Base-by-base conservation (phyloP, 2,888 invertebrate species). In the Pristionchus japonicus region DNA sequence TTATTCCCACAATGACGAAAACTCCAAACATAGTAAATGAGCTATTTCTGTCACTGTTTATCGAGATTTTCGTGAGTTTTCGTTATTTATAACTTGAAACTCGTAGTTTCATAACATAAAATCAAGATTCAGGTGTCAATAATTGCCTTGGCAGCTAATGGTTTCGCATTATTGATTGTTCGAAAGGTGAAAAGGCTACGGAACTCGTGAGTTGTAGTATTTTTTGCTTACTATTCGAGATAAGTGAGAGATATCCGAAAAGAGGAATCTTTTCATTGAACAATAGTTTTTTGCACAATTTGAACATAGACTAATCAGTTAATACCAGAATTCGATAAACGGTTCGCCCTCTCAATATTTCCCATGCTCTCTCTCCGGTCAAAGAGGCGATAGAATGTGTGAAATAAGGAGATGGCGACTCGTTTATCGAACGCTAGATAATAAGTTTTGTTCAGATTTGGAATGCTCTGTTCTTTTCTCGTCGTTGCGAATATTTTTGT, bases 61-160 rank as follows among this genome's bases (percentile, higher is more conserved):
- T 77, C n/a, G 77, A 77, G 77, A 40, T 77, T 77, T 27, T 77
- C n/a, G 77, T 77, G 43, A 77, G 77, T 77, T 9, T 43, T 77
- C 23, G 23, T 2, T 15, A 9, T n/a, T 27, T 47, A 23, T 6
- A 77, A 7, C 17, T 27, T 20, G 1, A 23, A 37, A 40, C 40
- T 64, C 23, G 20, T 27, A 11, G 3, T 27, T 31, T 64, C 31
- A 31, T 64, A 27, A 27, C 23, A 57, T 15, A 17, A 7, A 57
- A 4, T 57, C 23, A 20, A n/a, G 7, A 1, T 77, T 43, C 1
- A 77, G 77, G 77, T 47, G 0, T 77, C 77, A 34, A 23, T 77
- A 20, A 47, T 77, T 15, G 43, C 37, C 27, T 34, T 77, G 3
- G 3, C 37, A 6, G 6, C 77, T 1, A 77, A 77, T 77, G 40